Base-by-base conservation (phyloP, 64 coral and sea anemone genomes). In the Montipora cactus region DNA sequence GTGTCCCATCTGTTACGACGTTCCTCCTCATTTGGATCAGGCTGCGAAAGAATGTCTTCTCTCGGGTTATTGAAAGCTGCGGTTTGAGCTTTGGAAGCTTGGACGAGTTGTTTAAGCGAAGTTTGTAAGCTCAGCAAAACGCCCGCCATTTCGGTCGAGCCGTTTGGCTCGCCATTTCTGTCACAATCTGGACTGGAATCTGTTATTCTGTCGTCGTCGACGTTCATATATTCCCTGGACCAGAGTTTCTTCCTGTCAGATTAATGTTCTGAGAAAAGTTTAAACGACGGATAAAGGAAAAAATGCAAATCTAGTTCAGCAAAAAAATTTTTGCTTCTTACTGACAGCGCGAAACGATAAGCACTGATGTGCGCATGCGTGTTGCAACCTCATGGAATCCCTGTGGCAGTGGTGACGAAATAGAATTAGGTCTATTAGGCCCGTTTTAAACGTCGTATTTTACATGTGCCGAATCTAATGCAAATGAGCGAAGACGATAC, bases 91-190 rank as follows among this genome's bases (percentile, higher is more conserved):
- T 83, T 53, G 47, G 79, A 91, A 55, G 28, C 79, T 59, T 53
- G 5, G 67, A 18, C 16, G n/a, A 91, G 79, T 10, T 91, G 79
- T 83, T 79, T 57, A 4, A 91, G 23, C 5, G 52, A 83, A 13
- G 1, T 83, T 53, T 83, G 64, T 53, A 91, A 21, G 44, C 79
- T n/a, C 71, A 53, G 90, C 79, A 91, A 83, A 23, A 74, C 64
- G 5, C 46, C 19, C 47, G 28, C 79, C 78, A 75, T 73, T 5
- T 74, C 11, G 45, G 37, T 55, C 19, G 25, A 5, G 50, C 13
- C 13, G 13, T 5, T 47, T 77, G 11, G 44, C 13, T 8, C 20
- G 14, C 50, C 5, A 49, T 57, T 57, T 21, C 20, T 57, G 13
- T 57, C 7, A 14, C 47, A 3, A 3, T 15, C 12, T 7, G 5